Percentiles rank a stretch among this genome's conserved stretches.
Evolutionary conservation across 2,797 vertebrate genomes (phyloP).

Genomic region (Cyclura pinguis): DNA sequence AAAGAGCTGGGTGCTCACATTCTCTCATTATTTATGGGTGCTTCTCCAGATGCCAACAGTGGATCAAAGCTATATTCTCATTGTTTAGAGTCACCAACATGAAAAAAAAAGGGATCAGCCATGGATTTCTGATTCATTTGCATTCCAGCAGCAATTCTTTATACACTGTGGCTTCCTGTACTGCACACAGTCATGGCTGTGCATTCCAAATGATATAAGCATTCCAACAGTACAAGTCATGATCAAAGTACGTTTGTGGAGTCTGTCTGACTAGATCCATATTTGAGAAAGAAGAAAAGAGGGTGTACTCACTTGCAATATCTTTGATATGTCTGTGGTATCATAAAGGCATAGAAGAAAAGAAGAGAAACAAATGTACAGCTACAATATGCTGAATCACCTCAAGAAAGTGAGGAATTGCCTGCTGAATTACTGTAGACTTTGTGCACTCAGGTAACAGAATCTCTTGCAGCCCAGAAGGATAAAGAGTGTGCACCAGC

Average conservation of each 20-base stretch:
- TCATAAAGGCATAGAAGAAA: not conserved
- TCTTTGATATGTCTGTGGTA: not conserved
- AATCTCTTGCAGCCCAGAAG: not conserved
- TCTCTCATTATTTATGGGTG: constrained; percentile 68
- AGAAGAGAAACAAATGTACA: not conserved
- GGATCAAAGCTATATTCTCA: constrained; percentile 58
- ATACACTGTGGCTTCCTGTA: constrained; percentile 10
- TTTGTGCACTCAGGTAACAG: not conserved
- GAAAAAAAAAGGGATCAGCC: constrained; percentile 72
- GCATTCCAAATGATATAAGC: constrained; percentile 26
- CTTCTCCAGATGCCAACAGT: constrained; percentile 69
- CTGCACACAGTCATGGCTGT: constrained; percentile 35
- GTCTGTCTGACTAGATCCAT: not conserved
- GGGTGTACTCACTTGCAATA: not conserved
- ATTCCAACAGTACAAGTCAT: constrained; percentile 4
- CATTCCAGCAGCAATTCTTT: constrained; percentile 42
- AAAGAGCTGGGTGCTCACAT: constrained; percentile 62
- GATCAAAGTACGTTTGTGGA: constrained; percentile 18
- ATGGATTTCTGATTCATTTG: constrained; percentile 63
- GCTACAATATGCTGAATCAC: not conserved
- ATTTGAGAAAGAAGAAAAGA: not conserved
- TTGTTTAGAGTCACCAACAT: constrained; percentile 68
- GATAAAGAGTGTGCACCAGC: not conserved
- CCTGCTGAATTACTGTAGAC: not conserved
- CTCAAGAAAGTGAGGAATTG: not conserved